These are phyloP conservation scores for Achroia grisella DNA, from an alignment of 1,140 invertebrate genomes.

Conservation along the genomic window DNA sequence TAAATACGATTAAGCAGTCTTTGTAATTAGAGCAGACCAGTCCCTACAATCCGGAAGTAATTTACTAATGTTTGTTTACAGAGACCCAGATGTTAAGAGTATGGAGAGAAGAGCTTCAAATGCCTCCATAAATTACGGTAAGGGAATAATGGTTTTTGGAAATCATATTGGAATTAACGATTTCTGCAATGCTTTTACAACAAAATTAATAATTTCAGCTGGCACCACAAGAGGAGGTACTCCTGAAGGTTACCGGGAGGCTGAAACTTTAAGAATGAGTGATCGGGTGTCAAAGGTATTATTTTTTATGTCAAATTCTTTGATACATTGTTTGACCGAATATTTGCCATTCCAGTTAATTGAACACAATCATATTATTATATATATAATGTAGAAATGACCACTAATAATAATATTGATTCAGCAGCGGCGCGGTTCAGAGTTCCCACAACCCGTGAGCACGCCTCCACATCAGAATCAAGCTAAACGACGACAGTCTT, in stretches of 20 bases:
- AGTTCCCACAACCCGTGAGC: constrained; percentile 61
- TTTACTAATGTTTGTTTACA: constrained; percentile 18
- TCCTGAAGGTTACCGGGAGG: constrained; percentile 58
- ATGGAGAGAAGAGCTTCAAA: constrained; percentile 58
- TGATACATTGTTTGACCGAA: no score
- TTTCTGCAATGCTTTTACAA: neutral
- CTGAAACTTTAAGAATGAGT: constrained; percentile 52
- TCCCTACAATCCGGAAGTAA: no score
- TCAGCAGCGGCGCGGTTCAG: constrained; percentile 54
- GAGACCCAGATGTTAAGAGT: constrained; percentile 41
- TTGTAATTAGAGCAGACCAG: no score
- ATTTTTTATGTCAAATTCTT: no score
- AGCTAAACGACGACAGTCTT: constrained; percentile 53
- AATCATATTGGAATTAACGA: neutral
- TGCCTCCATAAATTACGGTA: constrained; percentile 56
- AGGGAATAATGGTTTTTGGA: neutral
- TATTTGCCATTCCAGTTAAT: no score
- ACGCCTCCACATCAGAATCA: constrained; percentile 51
- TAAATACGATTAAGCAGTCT: no score
- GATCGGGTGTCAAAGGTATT: constrained; percentile 48
- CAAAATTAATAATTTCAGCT: constrained; percentile 19
- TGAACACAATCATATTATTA: no score
- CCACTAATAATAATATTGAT: neutral
- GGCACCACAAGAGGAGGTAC: constrained; percentile 41
- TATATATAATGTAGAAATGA: no score